phyloP scores from a whole-genome alignment of 2,888 invertebrate genomes.

The Marronus borbonicus region DNA sequence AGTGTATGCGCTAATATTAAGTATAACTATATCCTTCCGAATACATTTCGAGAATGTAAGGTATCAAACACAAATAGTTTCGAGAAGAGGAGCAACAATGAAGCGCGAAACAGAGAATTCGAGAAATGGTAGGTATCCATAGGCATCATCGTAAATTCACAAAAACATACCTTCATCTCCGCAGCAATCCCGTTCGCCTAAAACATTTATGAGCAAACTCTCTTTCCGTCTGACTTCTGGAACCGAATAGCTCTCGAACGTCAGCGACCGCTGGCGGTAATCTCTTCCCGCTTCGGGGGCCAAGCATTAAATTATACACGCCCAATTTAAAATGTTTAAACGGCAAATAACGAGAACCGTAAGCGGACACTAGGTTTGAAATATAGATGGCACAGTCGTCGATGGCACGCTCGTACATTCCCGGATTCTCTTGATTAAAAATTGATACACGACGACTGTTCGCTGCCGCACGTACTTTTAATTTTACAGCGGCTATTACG shows the following conservation, averaged over 20 bases:
- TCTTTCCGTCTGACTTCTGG: slow-evolving; percentile 19
- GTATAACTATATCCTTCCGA: background rate
- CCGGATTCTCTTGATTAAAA: slow-evolving; percentile 25
- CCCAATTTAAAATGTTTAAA: slow-evolving; percentile 50
- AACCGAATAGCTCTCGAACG: slow-evolving; percentile 29
- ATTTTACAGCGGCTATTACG: slow-evolving; percentile 21
- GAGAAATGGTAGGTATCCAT: slow-evolving; percentile 44
- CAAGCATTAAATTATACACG: slow-evolving; percentile 42
- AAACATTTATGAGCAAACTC: slow-evolving; percentile 41
- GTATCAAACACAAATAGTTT: slow-evolving; percentile 15
- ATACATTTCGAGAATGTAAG: slow-evolving; percentile 13
- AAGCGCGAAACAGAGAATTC: slow-evolving; percentile 19
- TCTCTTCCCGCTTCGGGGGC: slow-evolving; percentile 27
- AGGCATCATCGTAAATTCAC: slow-evolving; percentile 40
- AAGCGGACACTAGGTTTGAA: slow-evolving; percentile 41
- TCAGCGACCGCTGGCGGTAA: slow-evolving; percentile 39
- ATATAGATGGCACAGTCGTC: slow-evolving; percentile 34
- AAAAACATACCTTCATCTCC: slow-evolving; percentile 46
- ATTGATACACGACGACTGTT: slow-evolving; percentile 24
- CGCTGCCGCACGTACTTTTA: slow-evolving; percentile 19
- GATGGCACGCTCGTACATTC: slow-evolving; percentile 14
- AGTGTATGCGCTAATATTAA: too few species aligned
- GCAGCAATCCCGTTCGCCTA: slow-evolving; percentile 38
- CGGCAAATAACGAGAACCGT: slow-evolving; percentile 50
- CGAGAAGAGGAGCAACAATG: slow-evolving; percentile 3